phyloP scores from a whole-genome alignment of 2,888 invertebrate species.

The Acrocera orbiculus region DNA sequence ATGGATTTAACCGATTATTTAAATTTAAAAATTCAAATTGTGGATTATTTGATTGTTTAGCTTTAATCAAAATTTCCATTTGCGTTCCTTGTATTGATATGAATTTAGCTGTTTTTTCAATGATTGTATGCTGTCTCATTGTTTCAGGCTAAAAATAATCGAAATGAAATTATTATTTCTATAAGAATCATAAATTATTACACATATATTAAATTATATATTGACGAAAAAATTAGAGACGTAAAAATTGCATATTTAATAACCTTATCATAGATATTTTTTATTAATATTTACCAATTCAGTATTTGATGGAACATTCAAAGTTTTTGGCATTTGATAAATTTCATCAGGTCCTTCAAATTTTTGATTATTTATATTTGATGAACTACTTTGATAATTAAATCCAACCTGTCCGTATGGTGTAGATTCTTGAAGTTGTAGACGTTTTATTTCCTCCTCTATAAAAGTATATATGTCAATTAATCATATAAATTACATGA shows the following conservation, averaged over 20 bases:
- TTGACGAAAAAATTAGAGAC: too few relatives aligned
- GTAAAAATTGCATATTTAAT: too few relatives aligned
- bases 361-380: constrained; percentile 34
- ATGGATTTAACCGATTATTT: constrained; percentile 66
- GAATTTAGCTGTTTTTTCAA: constrained; percentile 85
- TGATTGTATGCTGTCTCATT: constrained; percentile 77
- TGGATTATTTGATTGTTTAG: constrained; percentile 84
- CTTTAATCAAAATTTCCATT: constrained; percentile 97
- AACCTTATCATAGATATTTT: too few relatives aligned
- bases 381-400: too few relatives aligned
- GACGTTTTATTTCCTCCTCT: constrained; percentile 86
- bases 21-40: constrained; percentile 88
- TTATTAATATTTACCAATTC: constrained; percentile 38
- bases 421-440: constrained; percentile 46
- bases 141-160: constrained; percentile 53
- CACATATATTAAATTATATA: not conserved
- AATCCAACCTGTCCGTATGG: constrained; percentile 57
- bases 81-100: constrained; percentile 82
- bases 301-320: constrained; percentile 61
- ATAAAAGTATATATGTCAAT: too few relatives aligned
- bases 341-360: constrained; percentile 57
- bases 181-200: not conserved
- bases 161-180: constrained; percentile 7
- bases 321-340: constrained; percentile 51
- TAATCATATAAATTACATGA: too few relatives aligned